Evolutionary conservation across 2,797 vertebrate genomes (phyloP), one percentile per base, ranked within the genome.

Genomic region (Propithecus deckenii): DNA sequence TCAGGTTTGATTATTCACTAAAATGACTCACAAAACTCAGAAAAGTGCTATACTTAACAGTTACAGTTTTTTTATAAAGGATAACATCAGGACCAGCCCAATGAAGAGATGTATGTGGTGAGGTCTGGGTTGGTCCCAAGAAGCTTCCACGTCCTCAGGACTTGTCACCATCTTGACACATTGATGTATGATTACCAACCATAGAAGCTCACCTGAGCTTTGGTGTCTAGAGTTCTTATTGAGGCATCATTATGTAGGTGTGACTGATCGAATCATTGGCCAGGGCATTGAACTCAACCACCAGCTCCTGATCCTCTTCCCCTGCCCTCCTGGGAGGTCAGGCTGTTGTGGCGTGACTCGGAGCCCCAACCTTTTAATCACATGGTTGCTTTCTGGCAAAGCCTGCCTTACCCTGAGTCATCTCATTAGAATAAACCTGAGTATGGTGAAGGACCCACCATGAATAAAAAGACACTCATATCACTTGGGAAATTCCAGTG

Each of bases 31-130:
- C 0, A 41, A 67, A 65, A 46, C 38, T 71, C 41, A 20, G n/a
- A 55, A 76, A 94, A 88, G 52, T 43, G 3, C 38, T 72, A 3
- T 76, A 32, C 5, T 80, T 93, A 85, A 65, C 18, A 57, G 43
- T 76, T 86, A 72, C 7, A 57, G 30, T 88, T 94, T 85, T n/a
- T 96, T 79, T 75, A 67, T n/a, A 67, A 87, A 89, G 72, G 32
- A 74, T 43, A 32, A 46, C 1, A 41, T 50, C 23, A 63, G 75
- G 46, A 71, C 22, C n/a, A 84, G n/a, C 20, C 63, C 48, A 63
- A 30, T 69, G 86, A 72, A 86, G 65, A 91, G 23, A 78, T 5
- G 13, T 18, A 28, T 10, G 57, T 22, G 20, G 55, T 55, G 32
- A 83, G 15, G 30, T 87, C 20, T 88, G 72, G 28, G 59, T 75